Evolutionary conservation across 2,797 vertebrate genomes (phyloP).

Genomic region (Rhadinocentrus ornatus): DNA sequence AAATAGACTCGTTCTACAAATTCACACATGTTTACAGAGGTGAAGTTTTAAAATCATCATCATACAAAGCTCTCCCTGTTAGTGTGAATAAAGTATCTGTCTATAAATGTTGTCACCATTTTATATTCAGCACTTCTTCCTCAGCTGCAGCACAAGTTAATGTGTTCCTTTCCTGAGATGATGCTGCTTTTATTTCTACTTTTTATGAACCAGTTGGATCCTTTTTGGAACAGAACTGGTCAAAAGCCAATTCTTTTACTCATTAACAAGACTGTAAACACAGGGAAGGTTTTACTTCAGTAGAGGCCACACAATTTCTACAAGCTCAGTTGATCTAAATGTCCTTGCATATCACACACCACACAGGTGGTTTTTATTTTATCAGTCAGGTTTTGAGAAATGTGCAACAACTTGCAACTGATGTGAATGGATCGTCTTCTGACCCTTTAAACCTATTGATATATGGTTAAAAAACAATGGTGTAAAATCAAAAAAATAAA

Average conservation of each 20-base stretch:
- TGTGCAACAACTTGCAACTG: background rate
- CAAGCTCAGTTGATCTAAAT: background rate
- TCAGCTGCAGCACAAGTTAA: background rate
- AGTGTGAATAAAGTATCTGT: background rate
- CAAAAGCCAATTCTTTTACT: constrained; percentile 1
- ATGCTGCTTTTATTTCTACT: background rate
- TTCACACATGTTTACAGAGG: constrained; percentile 26
- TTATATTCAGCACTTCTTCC: background rate
- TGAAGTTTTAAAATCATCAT: background rate
- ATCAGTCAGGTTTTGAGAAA: background rate
- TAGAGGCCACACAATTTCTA: background rate
- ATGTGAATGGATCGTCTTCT: background rate
- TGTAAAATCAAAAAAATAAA: constrained; percentile 7
- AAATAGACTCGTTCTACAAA: background rate
- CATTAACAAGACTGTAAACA: constrained; percentile 25
- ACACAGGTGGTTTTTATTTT: background rate
- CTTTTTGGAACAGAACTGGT: constrained; percentile 1
- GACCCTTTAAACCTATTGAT: background rate
- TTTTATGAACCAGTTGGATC: background rate
- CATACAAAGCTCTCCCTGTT: background rate
- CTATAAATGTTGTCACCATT: background rate
- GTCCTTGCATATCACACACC: background rate
- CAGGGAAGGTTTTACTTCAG: constrained; percentile 3
- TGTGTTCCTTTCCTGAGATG: background rate
- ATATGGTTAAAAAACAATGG: background rate